phyloP scores from a whole-genome alignment of 2,113 vertebrate species.

The Nymphicus hollandicus region DNA sequence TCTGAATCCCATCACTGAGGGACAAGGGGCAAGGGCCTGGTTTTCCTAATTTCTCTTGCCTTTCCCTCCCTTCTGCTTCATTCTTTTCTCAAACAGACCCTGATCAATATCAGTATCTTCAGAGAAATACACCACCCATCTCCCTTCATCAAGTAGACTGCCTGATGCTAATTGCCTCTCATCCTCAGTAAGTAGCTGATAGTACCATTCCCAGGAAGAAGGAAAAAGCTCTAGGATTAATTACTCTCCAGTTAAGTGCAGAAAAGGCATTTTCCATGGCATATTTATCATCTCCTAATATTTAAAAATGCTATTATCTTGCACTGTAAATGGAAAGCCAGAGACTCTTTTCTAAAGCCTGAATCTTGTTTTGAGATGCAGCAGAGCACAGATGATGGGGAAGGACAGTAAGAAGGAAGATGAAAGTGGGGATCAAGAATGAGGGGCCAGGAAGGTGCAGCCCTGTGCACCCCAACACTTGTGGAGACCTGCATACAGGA shows the following conservation, averaged over 20 bases:
- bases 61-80: background rate
- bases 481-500: background rate
- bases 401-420: background rate
- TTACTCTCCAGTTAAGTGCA: background rate
- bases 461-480: accelerated
- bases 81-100: background rate
- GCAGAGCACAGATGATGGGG: background rate
- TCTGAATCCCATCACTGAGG: background rate
- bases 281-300: background rate
- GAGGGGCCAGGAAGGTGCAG: background rate
- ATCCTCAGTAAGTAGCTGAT: background rate
- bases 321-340: background rate
- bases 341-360: background rate
- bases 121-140: background rate
- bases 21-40: background rate
- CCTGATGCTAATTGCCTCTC: background rate
- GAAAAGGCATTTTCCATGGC: background rate
- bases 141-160: background rate
- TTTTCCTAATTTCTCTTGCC: background rate
- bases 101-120: background rate
- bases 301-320: background rate
- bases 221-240: background rate
- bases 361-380: background rate
- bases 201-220: background rate
- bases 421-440: background rate